These are phyloP conservation scores for Meiosimyza decipiens DNA, from an alignment of 2,888 invertebrate genomes.

Conservation along the genomic window DNA sequence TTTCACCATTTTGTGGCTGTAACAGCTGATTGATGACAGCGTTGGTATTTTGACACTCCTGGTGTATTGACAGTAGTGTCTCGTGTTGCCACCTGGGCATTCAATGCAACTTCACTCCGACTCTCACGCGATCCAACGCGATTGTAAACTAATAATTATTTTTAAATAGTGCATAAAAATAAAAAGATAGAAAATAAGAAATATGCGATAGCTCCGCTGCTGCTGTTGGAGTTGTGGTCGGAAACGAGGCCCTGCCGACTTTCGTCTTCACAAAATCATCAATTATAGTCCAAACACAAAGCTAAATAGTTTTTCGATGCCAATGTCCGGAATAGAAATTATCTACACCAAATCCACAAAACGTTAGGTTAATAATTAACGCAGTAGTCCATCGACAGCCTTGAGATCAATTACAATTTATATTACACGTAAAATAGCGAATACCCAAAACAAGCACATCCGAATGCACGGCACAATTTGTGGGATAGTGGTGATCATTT, in stretches of 20 bases:
- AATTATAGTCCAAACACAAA: constrained; percentile 98
- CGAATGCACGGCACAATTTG: constrained; percentile 89
- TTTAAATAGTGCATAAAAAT: constrained; percentile 97
- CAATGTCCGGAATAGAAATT: constrained; percentile 97
- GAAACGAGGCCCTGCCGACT: too few relatives aligned
- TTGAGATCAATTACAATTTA: constrained; percentile 95
- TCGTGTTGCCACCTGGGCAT: too few relatives aligned
- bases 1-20: too few relatives aligned
- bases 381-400: constrained; percentile 97
- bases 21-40: too few relatives aligned
- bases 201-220: too few relatives aligned
- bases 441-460: constrained; percentile 89
- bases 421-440: constrained; percentile 86
- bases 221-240: too few relatives aligned
- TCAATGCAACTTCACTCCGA: too few relatives aligned
- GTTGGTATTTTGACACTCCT: too few relatives aligned
- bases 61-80: too few relatives aligned
- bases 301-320: constrained; percentile 98
- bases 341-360: constrained; percentile 99
- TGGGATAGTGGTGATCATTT: constrained; percentile 64
- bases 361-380: constrained; percentile 87
- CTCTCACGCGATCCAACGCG: too few relatives aligned
- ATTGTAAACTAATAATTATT: too few relatives aligned
- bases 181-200: too few relatives aligned
- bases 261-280: constrained; percentile 96